Conservation (phyloP, 2,888 invertebrate genomes). For the Cryptocheilus praepositus region DNA sequence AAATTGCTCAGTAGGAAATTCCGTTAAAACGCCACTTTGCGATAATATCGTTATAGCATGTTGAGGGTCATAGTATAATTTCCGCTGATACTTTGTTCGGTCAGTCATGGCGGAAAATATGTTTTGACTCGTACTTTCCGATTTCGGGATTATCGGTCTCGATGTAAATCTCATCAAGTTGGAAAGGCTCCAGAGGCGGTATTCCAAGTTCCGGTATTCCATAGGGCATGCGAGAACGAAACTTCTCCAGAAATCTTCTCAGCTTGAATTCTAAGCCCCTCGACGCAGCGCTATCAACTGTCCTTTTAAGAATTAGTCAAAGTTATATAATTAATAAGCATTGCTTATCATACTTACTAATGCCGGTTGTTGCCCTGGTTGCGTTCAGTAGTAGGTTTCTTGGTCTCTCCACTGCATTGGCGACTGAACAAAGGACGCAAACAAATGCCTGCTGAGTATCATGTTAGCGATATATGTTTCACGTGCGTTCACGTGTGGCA, state of each 20-base stretch:
- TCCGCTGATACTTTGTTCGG: background rate
- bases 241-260: conserved; percentile 63
- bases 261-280: conserved; percentile 68
- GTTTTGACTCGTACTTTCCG: conserved; percentile 58
- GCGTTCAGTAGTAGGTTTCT: conserved; percentile 65
- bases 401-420: conserved; percentile 65
- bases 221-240: conserved; percentile 65
- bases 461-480: background rate
- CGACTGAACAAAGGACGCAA: conserved; percentile 52
- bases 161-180: conserved; percentile 57
- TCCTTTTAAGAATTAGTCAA: conserved; percentile 47
- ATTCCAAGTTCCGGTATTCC: conserved; percentile 67
- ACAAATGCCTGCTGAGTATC: background rate
- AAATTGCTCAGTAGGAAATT: no score
- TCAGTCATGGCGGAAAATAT: background rate
- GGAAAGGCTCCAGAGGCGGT: conserved; percentile 64
- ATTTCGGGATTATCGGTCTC: conserved; percentile 63
- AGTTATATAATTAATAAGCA: background rate
- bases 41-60: no score
- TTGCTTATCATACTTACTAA: conserved; percentile 61
- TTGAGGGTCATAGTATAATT: background rate
- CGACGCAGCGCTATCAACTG: conserved; percentile 70
- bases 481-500: no score
- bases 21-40: no score
- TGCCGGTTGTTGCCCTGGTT: conserved; percentile 65